Evolutionary conservation across 92 coral and sea anemone genomes (phyloP), one percentile per base, ranked within the genome.

Genomic region (Actinostola sp.): DNA sequence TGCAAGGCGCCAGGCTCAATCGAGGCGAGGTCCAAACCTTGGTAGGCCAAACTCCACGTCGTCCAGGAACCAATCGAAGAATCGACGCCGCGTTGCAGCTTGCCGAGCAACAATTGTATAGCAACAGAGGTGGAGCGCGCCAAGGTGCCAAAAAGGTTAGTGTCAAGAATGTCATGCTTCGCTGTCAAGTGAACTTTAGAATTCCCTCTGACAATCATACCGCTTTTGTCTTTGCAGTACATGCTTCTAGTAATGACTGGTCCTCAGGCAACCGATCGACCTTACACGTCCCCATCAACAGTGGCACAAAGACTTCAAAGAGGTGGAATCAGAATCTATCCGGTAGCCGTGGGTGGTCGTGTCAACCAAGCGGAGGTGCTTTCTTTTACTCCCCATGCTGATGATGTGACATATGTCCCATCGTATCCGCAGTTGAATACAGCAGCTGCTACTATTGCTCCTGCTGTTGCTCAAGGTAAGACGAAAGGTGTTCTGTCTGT

Each of bases 1-100:
- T 89, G 9, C 70, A 56, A 38, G 95, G 95, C 35, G 70, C 75
- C 32, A 72, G 57, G 21, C 78, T 89, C 1, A 86, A 74, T 64
- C 70, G 75, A 61, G 81, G 41, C 13, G 74, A 71, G 49, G 64
- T 85, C 28, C 80, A 82, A 57, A 64, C 63, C 24, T 75, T 73
- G 0, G 78, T 85, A 32, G 83, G 73, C 49, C 42, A 70, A 19
- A 72, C 76, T 66, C 75, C 77, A 59, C 94, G 91, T 20, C 70
- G 70, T 25, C 83, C 76, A 36, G 87, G 86, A 36, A 80, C 58
- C 29, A 59, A 57, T 3, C 73, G 94, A 61, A 81, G 94, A 46
- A 63, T 85, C 30, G 86, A 81, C 38, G 0, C 41, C 0, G 86
- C 81, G 3, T 51, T 81, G 38, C 29, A 31, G n/a, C 61, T 81